A percentile compares a stretch with the other conserved stretches of the same genome.
Conservation (phyloP, 1,140 invertebrate genomes). For the Sminthurinus signatus region DNA sequence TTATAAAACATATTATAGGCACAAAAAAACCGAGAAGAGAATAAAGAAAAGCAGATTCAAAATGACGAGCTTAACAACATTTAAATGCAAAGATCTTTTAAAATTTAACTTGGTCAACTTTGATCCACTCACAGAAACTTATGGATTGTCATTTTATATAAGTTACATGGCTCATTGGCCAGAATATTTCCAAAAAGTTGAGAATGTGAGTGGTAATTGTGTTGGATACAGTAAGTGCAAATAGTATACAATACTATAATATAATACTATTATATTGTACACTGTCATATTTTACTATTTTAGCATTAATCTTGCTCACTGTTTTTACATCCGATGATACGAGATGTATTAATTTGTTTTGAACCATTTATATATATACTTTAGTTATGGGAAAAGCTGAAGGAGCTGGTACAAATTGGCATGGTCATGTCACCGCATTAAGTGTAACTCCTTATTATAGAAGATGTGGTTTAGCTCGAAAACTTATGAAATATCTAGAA, state of each 20-base stretch:
- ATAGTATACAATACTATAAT: conserved; percentile 14
- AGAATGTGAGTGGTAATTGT: conserved; percentile 88
- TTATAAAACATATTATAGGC: too few relatives aligned
- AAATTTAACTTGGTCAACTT: conserved; percentile 95
- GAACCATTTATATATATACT: too few relatives aligned
- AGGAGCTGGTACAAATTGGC: conserved; percentile 90
- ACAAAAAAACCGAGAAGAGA: neutral
- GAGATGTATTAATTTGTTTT: too few relatives aligned
- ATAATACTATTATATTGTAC: too few relatives aligned
- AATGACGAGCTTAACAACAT: conserved; percentile 90
- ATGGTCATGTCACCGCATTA: conserved; percentile 96
- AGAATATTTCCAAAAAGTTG: conserved; percentile 96
- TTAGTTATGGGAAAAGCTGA: conserved; percentile 98
- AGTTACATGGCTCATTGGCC: conserved; percentile 97
- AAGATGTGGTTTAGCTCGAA: conserved; percentile 81
- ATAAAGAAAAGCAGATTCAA: neutral
- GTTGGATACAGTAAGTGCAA: conserved; percentile 95
- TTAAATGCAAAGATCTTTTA: conserved; percentile 90
- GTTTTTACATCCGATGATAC: too few relatives aligned
- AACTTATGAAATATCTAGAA: conserved; percentile 92
- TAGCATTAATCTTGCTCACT: too few relatives aligned
- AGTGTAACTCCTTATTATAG: conserved; percentile 93
- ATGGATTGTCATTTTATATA: conserved; percentile 94
- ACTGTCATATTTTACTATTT: too few relatives aligned
- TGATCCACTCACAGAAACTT: conserved; percentile 95